These are phyloP conservation scores for Eumerus sabulonum DNA, from an alignment of 2,888 invertebrate species.

Conservation along the genomic window DNA sequence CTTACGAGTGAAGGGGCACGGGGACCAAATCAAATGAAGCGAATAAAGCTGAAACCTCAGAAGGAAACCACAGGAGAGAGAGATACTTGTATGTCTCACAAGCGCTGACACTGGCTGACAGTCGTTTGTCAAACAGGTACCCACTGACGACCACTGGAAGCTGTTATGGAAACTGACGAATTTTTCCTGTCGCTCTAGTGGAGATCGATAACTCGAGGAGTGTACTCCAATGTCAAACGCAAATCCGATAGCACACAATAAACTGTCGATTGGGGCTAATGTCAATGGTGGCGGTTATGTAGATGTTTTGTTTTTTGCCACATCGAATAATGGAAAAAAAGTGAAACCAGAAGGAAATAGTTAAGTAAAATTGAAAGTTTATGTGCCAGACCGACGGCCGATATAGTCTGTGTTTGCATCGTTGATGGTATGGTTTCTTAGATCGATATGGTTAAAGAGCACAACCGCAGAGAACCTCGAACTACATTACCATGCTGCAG, in stretches of 20 bases:
- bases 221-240: too few species aligned
- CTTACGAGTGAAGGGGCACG: neutral
- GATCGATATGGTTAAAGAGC: conserved; percentile 56
- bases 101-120: conserved; percentile 62
- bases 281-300: neutral
- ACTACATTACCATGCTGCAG: conserved; percentile 55
- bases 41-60: conserved; percentile 53
- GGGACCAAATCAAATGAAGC: conserved; percentile 37
- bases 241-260: too few species aligned
- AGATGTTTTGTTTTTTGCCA: neutral
- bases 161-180: conserved; percentile 37
- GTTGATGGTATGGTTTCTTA: conserved; percentile 12
- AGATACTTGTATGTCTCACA: conserved; percentile 42
- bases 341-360: conserved; percentile 31
- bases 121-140: conserved; percentile 62
- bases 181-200: conserved; percentile 19
- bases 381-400: conserved; percentile 56
- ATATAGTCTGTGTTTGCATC: conserved; percentile 32
- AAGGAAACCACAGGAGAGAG: conserved; percentile 33
- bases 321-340: neutral
- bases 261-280: too few species aligned
- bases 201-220: neutral
- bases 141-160: conserved; percentile 26
- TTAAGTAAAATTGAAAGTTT: conserved; percentile 45
- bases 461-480: conserved; percentile 61